phyloP scores from a whole-genome alignment of 1,140 invertebrate species.

The Macrocentrus cingulum region DNA sequence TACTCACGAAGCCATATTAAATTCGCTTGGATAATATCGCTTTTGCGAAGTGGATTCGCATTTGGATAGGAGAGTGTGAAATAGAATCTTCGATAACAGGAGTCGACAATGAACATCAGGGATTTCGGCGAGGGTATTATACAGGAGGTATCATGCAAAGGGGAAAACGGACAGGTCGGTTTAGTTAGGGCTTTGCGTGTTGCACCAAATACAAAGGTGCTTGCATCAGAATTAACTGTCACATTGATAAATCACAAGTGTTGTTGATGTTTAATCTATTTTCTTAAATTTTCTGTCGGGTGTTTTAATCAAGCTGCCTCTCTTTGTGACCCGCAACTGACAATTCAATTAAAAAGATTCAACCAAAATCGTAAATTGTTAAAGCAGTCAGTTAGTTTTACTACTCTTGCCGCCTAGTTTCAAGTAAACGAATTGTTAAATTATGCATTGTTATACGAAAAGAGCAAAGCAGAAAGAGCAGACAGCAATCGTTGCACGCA shows the following conservation, averaged over 20 bases:
- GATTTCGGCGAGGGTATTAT: slow-evolving; percentile 2
- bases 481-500: too few species aligned
- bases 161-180: not conserved
- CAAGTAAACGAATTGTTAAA: slow-evolving; percentile 36
- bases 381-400: too few species aligned
- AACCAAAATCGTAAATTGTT: too few species aligned
- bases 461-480: not conserved
- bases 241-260: not conserved
- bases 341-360: too few species aligned
- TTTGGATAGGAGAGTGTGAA: not conserved
- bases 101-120: not conserved
- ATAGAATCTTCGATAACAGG: not conserved
- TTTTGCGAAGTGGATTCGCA: not conserved
- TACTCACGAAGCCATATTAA: too few species aligned
- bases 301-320: too few species aligned
- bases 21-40: not conserved
- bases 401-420: not conserved
- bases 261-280: too few species aligned
- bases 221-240: not conserved
- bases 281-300: too few species aligned
- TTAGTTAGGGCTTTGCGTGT: not conserved
- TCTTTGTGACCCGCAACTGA: too few species aligned
- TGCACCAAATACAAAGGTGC: not conserved
- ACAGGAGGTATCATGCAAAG: not conserved
- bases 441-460: slow-evolving; percentile 41